A percentile compares a stretch with the other conserved stretches of the same genome.
Evolutionary conservation across 1,140 invertebrate species (phyloP).

Genomic region (Orius laevigatus): DNA sequence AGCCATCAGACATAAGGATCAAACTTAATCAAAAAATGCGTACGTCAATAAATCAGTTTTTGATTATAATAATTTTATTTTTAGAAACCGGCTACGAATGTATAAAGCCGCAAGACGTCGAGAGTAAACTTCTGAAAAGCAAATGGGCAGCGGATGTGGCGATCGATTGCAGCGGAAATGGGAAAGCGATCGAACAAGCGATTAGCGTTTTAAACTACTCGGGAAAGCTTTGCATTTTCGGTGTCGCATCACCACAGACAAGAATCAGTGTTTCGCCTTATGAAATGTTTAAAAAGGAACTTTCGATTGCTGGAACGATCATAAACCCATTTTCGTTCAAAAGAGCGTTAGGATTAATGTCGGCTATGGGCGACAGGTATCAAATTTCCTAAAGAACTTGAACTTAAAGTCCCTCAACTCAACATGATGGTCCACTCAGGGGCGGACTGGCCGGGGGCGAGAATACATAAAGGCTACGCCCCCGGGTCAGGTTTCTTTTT

Average conservation of each 20-base stretch:
- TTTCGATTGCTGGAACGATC: constrained; percentile 42
- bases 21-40: constrained; percentile 36
- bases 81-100: constrained; percentile 37
- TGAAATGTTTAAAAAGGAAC: constrained; percentile 42
- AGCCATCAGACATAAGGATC: constrained; percentile 37
- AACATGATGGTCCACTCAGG: no score
- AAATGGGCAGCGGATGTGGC: constrained; percentile 36
- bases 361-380: constrained; percentile 40
- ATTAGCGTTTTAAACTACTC: constrained; percentile 29
- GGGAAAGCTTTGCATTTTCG: constrained; percentile 39
- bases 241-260: constrained; percentile 31
- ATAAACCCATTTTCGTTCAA: constrained; percentile 49
- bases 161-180: constrained; percentile 48
- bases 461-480: no score
- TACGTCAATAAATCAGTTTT: constrained; percentile 7
- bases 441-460: no score
- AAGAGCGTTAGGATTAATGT: constrained; percentile 39
- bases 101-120: constrained; percentile 34
- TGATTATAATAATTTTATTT: constrained; percentile 1
- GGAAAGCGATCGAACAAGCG: constrained; percentile 35
- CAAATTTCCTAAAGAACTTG: background rate
- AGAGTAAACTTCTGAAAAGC: constrained; percentile 23
- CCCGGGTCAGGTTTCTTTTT: no score
- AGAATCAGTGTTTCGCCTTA: constrained; percentile 35
- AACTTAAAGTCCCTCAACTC: background rate